These are phyloP conservation scores for Zaprionus lachaisei DNA, from an alignment of 1,140 invertebrate genomes.

Conservation along the genomic window DNA sequence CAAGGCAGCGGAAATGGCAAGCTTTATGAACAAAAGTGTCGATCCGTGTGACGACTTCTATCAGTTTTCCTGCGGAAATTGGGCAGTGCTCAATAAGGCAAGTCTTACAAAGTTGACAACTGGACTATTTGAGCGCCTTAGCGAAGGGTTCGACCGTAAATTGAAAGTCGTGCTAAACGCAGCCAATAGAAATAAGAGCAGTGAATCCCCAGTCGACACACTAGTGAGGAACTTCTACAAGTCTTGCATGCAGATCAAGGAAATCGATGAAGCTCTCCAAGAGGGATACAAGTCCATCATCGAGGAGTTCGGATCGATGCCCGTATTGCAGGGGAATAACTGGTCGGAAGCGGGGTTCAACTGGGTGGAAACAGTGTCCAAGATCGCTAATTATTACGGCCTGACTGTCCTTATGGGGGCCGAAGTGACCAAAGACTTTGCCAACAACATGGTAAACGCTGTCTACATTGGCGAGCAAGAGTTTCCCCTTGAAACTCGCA, in stretches of 20 bases:
- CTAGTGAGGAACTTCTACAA: slow-evolving; percentile 54
- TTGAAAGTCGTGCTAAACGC: slow-evolving; percentile 17
- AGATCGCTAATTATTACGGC: slow-evolving; percentile 16
- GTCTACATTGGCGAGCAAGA: not conserved
- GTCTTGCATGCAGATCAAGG: slow-evolving; percentile 32
- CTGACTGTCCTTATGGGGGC: slow-evolving; percentile 47
- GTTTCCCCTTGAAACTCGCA: not conserved
- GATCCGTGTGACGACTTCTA: slow-evolving; percentile 88
- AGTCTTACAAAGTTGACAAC: slow-evolving; percentile 40
- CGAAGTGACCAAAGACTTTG: slow-evolving; percentile 59
- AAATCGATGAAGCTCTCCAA: slow-evolving; percentile 21
- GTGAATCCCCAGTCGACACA: not conserved
- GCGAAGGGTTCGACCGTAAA: slow-evolving; percentile 56
- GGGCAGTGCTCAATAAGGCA: slow-evolving; percentile 84
- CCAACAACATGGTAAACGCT: slow-evolving; percentile 52
- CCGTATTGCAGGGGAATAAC: slow-evolving; percentile 31
- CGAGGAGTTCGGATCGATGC: slow-evolving; percentile 53
- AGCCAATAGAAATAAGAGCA: slow-evolving; percentile 5
- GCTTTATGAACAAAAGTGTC: slow-evolving; percentile 84
- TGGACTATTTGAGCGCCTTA: slow-evolving; percentile 63
- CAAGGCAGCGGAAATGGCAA: slow-evolving; percentile 63
- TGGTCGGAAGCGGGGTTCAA: slow-evolving; percentile 52
- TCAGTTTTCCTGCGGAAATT: slow-evolving; percentile 88
- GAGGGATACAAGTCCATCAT: slow-evolving; percentile 32
- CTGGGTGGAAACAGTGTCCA: slow-evolving; percentile 42